Base-by-base conservation (phyloP, 1,140 invertebrate species). In the Coelopa frigida region DNA sequence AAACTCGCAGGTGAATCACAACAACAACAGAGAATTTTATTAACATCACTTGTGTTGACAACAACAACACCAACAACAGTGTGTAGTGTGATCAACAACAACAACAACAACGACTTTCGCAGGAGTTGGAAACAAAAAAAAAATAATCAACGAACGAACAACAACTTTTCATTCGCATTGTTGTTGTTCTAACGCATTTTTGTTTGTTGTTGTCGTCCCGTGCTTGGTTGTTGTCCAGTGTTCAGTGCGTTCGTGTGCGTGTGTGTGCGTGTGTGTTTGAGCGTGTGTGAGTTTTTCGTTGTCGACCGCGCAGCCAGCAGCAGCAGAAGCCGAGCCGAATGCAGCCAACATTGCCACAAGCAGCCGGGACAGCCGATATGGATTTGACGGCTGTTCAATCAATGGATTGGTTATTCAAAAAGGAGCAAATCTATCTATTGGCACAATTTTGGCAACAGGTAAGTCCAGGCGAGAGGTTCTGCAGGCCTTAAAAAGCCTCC, bases 381-480 rank as follows among this genome's bases (percentile, higher is more conserved):
- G 83, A 85, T 77, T 79, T 81, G 72, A 78, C 80, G 59, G 80
- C 85, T 73, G 85, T 89, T 79, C 86, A 89, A 77, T 87, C 86
- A 70, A 89, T 90, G 87, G 88, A 92, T 78, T 90, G 87, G 87
- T 81, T 92, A 72, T 89, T 90, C 79, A 91, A 90, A 79, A 92
- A 90, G 75, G 87, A 91, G 77, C 79, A 85, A 74, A 89, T 90
- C 74, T 89, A 89, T 77, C 77, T 90, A 66, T 80, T 92, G 70
- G 87, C 85, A 65, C 87, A 91, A 72, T 91, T 91, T 76, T 92
- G 87, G 87, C 87, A 91, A 86, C 88, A 91, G 85, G 87, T 89
- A 78, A 78, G 77, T 71, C 18, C 21, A 15, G 12, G 17, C 12
- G 4, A 5, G n/a, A 38, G 22, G 22, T 15, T n/a, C n/a, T n/a